Evolutionary conservation across 2,888 invertebrate genomes (phyloP).

Genomic region (Listrodromus nycthemerus): DNA sequence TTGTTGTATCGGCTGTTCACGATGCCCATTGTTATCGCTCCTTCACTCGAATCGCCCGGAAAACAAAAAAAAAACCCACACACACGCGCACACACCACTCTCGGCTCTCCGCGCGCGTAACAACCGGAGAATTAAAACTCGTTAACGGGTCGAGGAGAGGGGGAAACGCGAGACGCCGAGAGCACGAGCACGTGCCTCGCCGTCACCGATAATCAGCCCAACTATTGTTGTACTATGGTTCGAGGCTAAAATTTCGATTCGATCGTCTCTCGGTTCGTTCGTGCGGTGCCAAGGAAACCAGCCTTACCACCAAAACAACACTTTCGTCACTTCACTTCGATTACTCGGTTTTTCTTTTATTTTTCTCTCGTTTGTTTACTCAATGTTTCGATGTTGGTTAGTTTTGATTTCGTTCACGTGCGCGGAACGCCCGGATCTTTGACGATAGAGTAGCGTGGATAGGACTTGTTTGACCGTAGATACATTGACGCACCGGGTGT

Average conservation of each 20-base stretch:
- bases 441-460: constrained; percentile 44
- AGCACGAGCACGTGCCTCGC: constrained; percentile 60
- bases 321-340: constrained; percentile 5
- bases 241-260: neutral
- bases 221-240: constrained; percentile 25
- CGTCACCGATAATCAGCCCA: constrained; percentile 68
- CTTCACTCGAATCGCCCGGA: neutral
- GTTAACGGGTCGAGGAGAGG: neutral
- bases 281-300: neutral
- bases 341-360: neutral
- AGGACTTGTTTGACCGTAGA: constrained; percentile 8
- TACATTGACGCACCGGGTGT: constrained; percentile 57
- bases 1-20: constrained; percentile 77
- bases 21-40: constrained; percentile 76
- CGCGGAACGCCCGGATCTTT: constrained; percentile 48
- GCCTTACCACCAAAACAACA: neutral
- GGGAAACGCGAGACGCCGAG: constrained; percentile 48
- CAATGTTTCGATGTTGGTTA: constrained; percentile 13
- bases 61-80: neutral
- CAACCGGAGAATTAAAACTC: neutral
- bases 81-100: constrained; percentile 33
- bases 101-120: neutral
- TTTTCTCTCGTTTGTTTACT: neutral
- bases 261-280: neutral
- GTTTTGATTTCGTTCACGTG: constrained; percentile 16